A percentile compares a stretch with the other conserved stretches of the same genome.
These are phyloP conservation scores for Pseudorhiza aurosa DNA, from an alignment of 30 jellyfish, hydroid and myxozoan species.

Conservation along the genomic window DNA sequence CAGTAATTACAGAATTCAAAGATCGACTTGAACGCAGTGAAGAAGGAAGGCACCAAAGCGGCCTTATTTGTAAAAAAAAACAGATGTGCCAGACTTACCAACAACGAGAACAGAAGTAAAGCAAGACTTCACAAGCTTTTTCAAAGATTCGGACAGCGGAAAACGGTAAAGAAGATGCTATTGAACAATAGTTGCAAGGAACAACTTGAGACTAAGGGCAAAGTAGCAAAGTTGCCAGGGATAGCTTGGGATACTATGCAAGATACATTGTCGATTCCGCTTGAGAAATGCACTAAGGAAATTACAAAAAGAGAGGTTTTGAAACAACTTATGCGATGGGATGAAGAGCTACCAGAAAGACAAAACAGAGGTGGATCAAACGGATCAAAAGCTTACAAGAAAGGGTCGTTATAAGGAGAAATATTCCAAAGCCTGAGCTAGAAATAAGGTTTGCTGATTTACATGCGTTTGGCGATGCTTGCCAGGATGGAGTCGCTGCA, in stretches of 20 bases:
- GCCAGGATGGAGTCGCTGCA: constrained; percentile 30
- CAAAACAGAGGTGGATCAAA: constrained; percentile 1
- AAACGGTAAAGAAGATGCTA: background rate
- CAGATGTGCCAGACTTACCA: too few species aligned
- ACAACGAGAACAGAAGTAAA: background rate
- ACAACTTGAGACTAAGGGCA: background rate
- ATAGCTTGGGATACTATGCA: too few species aligned
- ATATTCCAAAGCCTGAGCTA: background rate
- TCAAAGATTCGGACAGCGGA: background rate
- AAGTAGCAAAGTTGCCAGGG: too few species aligned
- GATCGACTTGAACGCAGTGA: too few species aligned
- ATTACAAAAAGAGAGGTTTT: too few species aligned
- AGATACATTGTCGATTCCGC: too few species aligned
- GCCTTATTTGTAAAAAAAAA: too few species aligned
- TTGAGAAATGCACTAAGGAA: too few species aligned
- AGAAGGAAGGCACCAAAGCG: too few species aligned
- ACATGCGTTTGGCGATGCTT: constrained; percentile 36
- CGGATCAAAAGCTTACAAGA: constrained; percentile 18
- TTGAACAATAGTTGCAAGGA: background rate
- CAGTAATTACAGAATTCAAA: too few species aligned
- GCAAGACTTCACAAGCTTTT: background rate
- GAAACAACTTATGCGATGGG: too few species aligned
- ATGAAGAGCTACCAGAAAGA: constrained; percentile 22
- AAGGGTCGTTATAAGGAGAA: constrained; percentile 5
- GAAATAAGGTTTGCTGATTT: background rate